Base-by-base conservation (phyloP, 2,888 invertebrate species). In the Atherix ibis region DNA sequence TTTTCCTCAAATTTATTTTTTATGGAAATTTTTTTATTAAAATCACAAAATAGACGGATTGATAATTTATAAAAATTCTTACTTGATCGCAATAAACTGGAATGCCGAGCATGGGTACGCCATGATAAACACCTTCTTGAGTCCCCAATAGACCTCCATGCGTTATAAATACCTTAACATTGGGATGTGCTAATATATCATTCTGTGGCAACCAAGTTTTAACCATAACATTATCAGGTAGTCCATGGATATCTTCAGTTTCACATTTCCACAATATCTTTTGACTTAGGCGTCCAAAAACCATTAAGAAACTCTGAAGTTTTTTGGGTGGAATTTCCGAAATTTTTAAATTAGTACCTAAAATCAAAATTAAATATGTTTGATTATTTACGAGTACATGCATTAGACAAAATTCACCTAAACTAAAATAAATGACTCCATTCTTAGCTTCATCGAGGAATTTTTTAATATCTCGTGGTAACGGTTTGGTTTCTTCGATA, bases 191-290 rank as follows among this genome's bases (percentile, higher is more conserved):
- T 41, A 61, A 37, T 13, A 70, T 56, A 43, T 66, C 67, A 30
- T 61, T 59, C 43, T 70, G 69, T 2, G 67, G 64, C 16, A 67
- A 51, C 53, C 63, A 64, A 41, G 64, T 63, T 28, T 56, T 54
- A 5, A 57, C 34, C 43, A 63, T 52, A 0, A 70, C 47, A 45
- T 66, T 65, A 29, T 51, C 46, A 2, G 65, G 58, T 34, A 60
- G 37, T 34, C 53, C 46, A 4, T 53, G 53, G 3, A 56, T 34
- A 3, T 51, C 53, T 13, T 52, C 49, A 1, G 57, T 45, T 41
- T 64, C 64, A 44, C 64, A 67, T 30, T 65, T 66, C 64, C 65
- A 64, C 3, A 67, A 42, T 2, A 66, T 50, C 14, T 50, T 49
- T 39, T 63, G 57, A 26, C 58, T 58, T 16, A 62, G 44, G 35